phyloP scores from a whole-genome alignment of 2,113 vertebrate genomes.

The Trematocara variabile region DNA sequence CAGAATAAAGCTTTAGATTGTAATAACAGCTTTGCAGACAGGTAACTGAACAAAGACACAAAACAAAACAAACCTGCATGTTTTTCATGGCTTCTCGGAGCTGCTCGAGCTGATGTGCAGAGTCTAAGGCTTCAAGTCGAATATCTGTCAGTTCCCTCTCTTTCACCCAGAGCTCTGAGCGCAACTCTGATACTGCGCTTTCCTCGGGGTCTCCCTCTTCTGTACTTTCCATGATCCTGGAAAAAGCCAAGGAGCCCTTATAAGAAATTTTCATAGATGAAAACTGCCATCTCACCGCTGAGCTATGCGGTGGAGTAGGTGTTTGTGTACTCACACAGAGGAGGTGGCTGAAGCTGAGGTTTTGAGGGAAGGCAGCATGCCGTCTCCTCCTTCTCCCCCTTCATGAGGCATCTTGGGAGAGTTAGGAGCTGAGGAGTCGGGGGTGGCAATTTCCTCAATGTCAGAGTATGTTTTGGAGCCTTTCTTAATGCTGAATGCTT shows the following conservation, averaged over 20 bases:
- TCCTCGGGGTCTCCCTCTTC: conserved; percentile 82
- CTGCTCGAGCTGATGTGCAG: conserved; percentile 93
- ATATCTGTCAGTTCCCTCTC: conserved; percentile 95
- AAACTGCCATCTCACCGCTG: neutral
- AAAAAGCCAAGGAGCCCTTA: neutral
- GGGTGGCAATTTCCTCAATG: conserved; percentile 93
- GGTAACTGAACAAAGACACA: neutral
- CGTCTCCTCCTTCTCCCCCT: conserved; percentile 67
- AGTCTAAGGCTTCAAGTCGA: conserved; percentile 90
- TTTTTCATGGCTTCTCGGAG: conserved; percentile 93
- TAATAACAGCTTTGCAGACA: neutral
- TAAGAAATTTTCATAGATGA: neutral
- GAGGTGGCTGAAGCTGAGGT: conserved; percentile 78
- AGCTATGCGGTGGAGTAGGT: neutral
- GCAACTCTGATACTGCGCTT: conserved; percentile 86
- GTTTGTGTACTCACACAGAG: conserved; percentile 69
- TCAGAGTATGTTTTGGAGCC: conserved; percentile 93
- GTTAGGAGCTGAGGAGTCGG: conserved; percentile 90
- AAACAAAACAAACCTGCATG: conserved; percentile 83
- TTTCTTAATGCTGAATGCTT: conserved; percentile 98
- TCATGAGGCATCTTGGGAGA: conserved; percentile 87
- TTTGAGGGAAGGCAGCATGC: conserved; percentile 71
- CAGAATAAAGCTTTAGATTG: neutral
- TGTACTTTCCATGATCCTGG: conserved; percentile 79
- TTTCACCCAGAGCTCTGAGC: conserved; percentile 93